Evolutionary conservation across 2,888 invertebrate genomes (phyloP), one percentile per base, ranked within the genome.

Genomic region (Hirtodrosophila duncani): DNA sequence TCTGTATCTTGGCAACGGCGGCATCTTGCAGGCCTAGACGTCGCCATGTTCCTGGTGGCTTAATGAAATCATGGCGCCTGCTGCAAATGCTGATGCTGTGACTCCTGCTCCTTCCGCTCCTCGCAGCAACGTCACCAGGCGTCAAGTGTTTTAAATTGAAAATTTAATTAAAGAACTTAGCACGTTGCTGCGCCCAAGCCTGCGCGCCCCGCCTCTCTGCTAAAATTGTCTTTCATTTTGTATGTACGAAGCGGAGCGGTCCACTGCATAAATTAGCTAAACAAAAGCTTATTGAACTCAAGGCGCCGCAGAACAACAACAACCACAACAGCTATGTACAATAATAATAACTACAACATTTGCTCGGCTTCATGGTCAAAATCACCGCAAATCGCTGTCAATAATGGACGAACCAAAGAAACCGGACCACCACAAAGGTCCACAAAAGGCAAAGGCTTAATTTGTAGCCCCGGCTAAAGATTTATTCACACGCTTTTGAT

Each of bases 111-210:
- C 17, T 21, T n/a, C 21, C 4, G 2, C 16, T 21, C 2, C 21
- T 16, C n/a, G 17, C 17, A 23, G 8, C 27, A 14, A 3, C 11
- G 3, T 7, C 17, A 24, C 9, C 43, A 52, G 51, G 57, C 57
- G 42, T 62, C 74, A 63, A 69, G 63, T 78, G 60, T 59, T 43
- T 69, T 50, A 74, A 62, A 74, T 74, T 78, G 56, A 61, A 74
- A 75, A 63, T 81, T 81, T 75, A 74, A 75, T 81, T 81, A 74
- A 74, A 78, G 71, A 74, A 66, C 52, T 62, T 55, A 51, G 33
- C 26, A 10, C 37, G 16, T 23, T 26, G 20, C 24, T 5, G 31
- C 20, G 16, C 16, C 23, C 24, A 17, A 8, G 4, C 6, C 18
- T n/a, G 42, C 24, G 18, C 3, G 10, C 16, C 42, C 36, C 37